phyloP scores from a whole-genome alignment of 53 echinoderm and acorn worm species.

The Pentamera pediparva region DNA sequence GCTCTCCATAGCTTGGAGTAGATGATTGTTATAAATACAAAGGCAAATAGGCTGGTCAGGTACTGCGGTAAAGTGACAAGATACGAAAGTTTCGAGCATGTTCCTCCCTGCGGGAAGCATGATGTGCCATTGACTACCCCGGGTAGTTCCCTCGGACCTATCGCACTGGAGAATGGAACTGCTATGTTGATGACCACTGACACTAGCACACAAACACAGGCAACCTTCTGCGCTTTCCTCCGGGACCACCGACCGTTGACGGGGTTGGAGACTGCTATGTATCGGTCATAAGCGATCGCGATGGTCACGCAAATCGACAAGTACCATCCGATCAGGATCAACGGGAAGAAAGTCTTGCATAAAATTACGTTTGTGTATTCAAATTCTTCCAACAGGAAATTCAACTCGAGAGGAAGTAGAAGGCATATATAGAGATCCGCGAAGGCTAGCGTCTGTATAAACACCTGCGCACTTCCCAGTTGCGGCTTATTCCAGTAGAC shows the following conservation, averaged over 20 bases:
- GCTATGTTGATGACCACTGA: conserved; percentile 1
- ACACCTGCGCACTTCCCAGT: conserved; percentile 24
- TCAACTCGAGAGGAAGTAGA: not conserved
- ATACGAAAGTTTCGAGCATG: not conserved
- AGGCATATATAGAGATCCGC: conserved; percentile 17
- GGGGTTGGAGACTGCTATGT: conserved; percentile 4
- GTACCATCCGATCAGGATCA: not conserved
- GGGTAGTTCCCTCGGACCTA: not conserved
- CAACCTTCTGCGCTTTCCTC: conserved; percentile 1
- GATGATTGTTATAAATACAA: not conserved
- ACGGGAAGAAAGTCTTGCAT: conserved; percentile 7
- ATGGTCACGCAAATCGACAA: conserved; percentile 4
- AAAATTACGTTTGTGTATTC: not conserved
- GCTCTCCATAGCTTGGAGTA: conserved; percentile 4
- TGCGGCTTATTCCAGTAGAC: conserved; percentile 10
- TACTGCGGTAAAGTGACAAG: conserved; percentile 2
- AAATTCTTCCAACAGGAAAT: conserved; percentile 4
- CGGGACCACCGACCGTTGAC: conserved; percentile 27
- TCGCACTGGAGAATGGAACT: conserved; percentile 3
- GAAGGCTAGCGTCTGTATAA: conserved; percentile 8
- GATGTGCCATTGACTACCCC: not conserved
- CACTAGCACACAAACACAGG: not conserved
- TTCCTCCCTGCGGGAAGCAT: not conserved
- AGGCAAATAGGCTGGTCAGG: not conserved
- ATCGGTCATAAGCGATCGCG: conserved; percentile 10